These are phyloP conservation scores for Protomyctophum bolini DNA, from an alignment of 2,113 vertebrate genomes.

Conservation along the genomic window DNA sequence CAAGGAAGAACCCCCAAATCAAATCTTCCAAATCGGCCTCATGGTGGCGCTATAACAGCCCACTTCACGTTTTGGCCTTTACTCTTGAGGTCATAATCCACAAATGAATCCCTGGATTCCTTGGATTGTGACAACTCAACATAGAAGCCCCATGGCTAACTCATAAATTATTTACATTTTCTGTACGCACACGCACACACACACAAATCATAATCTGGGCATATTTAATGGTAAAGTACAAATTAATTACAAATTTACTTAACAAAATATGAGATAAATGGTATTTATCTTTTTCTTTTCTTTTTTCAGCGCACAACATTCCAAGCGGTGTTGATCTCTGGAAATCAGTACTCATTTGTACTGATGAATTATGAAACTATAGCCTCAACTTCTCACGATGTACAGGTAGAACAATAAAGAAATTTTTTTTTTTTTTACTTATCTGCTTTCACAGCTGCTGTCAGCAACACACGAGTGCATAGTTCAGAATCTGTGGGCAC, in stretches of 20 bases:
- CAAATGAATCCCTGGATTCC: not conserved
- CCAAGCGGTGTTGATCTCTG: constrained; percentile 55
- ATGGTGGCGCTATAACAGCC: too few species aligned
- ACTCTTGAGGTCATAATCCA: not conserved
- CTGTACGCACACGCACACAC: too few species aligned
- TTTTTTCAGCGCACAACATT: constrained; percentile 41
- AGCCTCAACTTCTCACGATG: accelerated
- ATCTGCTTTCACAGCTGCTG: accelerated
- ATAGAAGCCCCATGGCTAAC: too few species aligned
- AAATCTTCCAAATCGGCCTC: too few species aligned
- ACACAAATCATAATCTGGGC: too few species aligned
- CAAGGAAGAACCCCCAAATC: too few species aligned
- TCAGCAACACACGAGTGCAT: not conserved
- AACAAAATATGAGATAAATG: not conserved
- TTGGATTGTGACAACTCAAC: too few species aligned
- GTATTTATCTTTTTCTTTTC: not conserved
- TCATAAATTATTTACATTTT: too few species aligned
- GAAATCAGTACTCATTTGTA: constrained; percentile 55
- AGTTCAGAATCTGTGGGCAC: too few species aligned
- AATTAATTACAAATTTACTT: too few species aligned
- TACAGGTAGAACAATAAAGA: constrained; percentile 41
- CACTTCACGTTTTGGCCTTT: too few species aligned
- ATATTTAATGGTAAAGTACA: too few species aligned
- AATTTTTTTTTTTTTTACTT: not conserved
- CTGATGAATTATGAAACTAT: constrained; percentile 70